A percentile compares a stretch with the other conserved stretches of the same genome.
phyloP scores from a whole-genome alignment of 2,113 vertebrate genomes.

The Egretta garzetta region DNA sequence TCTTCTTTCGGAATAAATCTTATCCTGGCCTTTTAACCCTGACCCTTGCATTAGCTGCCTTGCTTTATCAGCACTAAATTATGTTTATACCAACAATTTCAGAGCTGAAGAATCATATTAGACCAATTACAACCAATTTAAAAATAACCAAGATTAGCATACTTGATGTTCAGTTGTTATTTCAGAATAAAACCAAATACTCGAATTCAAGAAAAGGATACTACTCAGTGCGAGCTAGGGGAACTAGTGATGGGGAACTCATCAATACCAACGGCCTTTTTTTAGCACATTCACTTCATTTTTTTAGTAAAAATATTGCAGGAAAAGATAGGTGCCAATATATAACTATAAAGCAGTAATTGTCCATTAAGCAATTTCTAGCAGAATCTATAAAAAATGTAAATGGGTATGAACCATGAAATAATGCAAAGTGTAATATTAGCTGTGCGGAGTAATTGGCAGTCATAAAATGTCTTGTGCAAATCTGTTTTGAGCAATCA shows the following conservation, averaged over 20 bases:
- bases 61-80: slow-evolving; percentile 28
- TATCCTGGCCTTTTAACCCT: slow-evolving; percentile 16
- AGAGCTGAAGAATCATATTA: slow-evolving; percentile 49
- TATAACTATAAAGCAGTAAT: background rate
- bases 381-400: slow-evolving; percentile 28
- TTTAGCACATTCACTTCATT: background rate
- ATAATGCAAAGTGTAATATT: background rate
- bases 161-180: background rate
- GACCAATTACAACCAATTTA: slow-evolving; percentile 20
- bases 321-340: background rate
- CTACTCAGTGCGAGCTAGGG: background rate
- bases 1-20: slow-evolving; percentile 46
- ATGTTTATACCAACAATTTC: background rate
- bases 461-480: background rate
- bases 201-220: background rate
- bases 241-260: background rate
- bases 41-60: background rate
- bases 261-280: background rate
- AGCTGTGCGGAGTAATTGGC: background rate
- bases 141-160: slow-evolving; percentile 47
- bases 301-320: background rate
- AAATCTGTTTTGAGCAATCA: background rate
- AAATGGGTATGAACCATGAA: background rate
- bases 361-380: slow-evolving; percentile 15
- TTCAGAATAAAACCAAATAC: background rate